Percentiles rank a stretch among this genome's conserved stretches.
These are phyloP conservation scores for Medauroidea extradentata DNA, from an alignment of 1,140 invertebrate species.

Conservation along the genomic window DNA sequence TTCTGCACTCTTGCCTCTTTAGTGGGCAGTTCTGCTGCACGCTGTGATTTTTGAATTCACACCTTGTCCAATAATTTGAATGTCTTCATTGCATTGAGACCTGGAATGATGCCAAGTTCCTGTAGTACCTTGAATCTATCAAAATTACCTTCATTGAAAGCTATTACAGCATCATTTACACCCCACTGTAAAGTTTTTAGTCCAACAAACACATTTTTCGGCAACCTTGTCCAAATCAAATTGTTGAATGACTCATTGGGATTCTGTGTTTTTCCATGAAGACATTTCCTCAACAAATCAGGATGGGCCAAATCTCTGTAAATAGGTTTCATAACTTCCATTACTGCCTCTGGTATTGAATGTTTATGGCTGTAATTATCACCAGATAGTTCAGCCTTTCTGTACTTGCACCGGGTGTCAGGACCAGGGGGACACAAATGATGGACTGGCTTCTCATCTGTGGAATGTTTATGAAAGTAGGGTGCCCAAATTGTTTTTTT, in stretches of 20 bases:
- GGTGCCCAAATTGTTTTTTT: slow-evolving; percentile 21
- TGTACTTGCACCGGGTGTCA: slow-evolving; percentile 10
- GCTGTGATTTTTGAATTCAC: slow-evolving; percentile 1
- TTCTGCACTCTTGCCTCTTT: neutral
- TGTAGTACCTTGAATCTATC: slow-evolving; percentile 10
- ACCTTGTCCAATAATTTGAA: slow-evolving; percentile 1
- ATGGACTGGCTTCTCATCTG: slow-evolving; percentile 16
- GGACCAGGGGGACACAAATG: slow-evolving; percentile 6
- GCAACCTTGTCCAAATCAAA: slow-evolving; percentile 16
- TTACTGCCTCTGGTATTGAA: neutral
- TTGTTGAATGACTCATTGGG: slow-evolving; percentile 17
- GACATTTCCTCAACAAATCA: slow-evolving; percentile 10
- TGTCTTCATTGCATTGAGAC: neutral
- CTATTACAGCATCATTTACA: slow-evolving; percentile 13
- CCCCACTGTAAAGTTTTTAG: slow-evolving; percentile 12
- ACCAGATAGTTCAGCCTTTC: slow-evolving; percentile 12
- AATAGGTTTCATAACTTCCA: slow-evolving; percentile 13
- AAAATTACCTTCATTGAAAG: slow-evolving; percentile 19
- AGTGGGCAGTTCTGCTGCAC: neutral
- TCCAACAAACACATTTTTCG: slow-evolving; percentile 21
- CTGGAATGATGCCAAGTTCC: neutral
- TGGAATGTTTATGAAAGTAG: slow-evolving; percentile 15
- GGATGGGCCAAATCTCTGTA: slow-evolving; percentile 11
- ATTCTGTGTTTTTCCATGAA: slow-evolving; percentile 16
- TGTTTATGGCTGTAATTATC: too few relatives aligned